Base-by-base conservation (phyloP, 2,113 vertebrate species). In the Corythoichthys intestinalis region DNA sequence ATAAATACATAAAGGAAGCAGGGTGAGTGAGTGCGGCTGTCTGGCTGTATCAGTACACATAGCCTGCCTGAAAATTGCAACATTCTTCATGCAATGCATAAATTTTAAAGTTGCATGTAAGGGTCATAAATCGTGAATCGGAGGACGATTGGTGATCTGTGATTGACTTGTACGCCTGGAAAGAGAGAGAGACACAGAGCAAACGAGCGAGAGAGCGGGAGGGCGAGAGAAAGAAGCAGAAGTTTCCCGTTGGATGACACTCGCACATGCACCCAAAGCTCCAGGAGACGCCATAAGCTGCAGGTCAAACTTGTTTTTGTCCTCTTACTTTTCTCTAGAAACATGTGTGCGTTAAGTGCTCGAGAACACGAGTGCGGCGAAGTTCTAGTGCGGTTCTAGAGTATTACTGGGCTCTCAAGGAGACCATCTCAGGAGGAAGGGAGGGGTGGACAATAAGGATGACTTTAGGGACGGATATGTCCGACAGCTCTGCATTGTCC, bases 401-500 rank as follows among this genome's bases (percentile, higher is more conserved):
- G 85, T 35, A 69, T 62, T 70, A 7, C 69, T 20, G 79, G 71
- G 78, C 80, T 71, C 83, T 72, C 62, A 5, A 47, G n/a, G 12
- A 47, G 61, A 41, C 13, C 79, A 74, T 73, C 61, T 13, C 64
- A 66, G 73, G 78, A 85, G 65, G 10, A 72, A 66, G 81, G 79
- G 68, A 75, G 74, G 81, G 82, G 84, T 80, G 78, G 81, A 85
- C 63, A 81, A 81, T 75, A 84, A 94, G 90, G 87, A 94, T 94
- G 93, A 94, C 93, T 91, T 83, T 94, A 82, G 93, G 93, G 70
- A 88, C 92, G 90, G 93, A 94, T 85, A 92, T 93, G 93, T 94
- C 92, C 85, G 93, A 94, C 88, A 93, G 90, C 78, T 93, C 93
- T 80, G 91, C 91, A 71, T 89, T 93, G 86, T 94, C 89, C 80